These are phyloP conservation scores for Therioaphis trifolii DNA, from an alignment of 2,888 invertebrate species.

Conservation along the genomic window DNA sequence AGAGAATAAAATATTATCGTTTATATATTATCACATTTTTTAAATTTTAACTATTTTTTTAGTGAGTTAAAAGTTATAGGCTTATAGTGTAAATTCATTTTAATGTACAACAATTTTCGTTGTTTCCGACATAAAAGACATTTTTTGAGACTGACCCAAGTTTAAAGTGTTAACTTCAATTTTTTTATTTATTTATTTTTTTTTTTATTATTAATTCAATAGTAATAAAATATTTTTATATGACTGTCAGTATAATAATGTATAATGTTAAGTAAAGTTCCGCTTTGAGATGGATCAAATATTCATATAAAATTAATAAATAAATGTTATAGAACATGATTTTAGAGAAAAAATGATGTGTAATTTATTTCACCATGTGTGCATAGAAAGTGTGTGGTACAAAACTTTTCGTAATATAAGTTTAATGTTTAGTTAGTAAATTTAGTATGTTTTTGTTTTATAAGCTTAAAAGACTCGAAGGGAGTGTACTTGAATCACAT, in stretches of 20 bases:
- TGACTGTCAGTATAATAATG: slow-evolving; percentile 35
- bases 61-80: slow-evolving; percentile 4
- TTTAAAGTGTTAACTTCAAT: slow-evolving; percentile 50
- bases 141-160: slow-evolving; percentile 59
- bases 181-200: slow-evolving; percentile 32
- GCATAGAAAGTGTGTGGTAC: too few relatives aligned
- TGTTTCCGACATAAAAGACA: slow-evolving; percentile 56
- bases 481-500: too few relatives aligned
- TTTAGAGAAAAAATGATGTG: slow-evolving; percentile 22
- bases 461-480: too few relatives aligned
- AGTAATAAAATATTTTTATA: slow-evolving; percentile 60
- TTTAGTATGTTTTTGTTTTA: too few relatives aligned
- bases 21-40: slow-evolving; percentile 41
- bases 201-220: slow-evolving; percentile 51
- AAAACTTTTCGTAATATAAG: too few relatives aligned
- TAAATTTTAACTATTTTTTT: slow-evolving; percentile 51
- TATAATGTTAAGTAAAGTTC: slow-evolving; percentile 22
- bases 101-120: slow-evolving; percentile 21
- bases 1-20: slow-evolving; percentile 26
- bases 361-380: slow-evolving; percentile 50
- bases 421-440: too few relatives aligned
- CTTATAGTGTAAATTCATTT: neutral
- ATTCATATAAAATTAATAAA: slow-evolving; percentile 43
- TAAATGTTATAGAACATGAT: slow-evolving; percentile 50
- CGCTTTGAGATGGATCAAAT: slow-evolving; percentile 49